These are phyloP conservation scores for Eulemur coronatus DNA, from an alignment of 2,797 vertebrate species.

Conservation along the genomic window DNA sequence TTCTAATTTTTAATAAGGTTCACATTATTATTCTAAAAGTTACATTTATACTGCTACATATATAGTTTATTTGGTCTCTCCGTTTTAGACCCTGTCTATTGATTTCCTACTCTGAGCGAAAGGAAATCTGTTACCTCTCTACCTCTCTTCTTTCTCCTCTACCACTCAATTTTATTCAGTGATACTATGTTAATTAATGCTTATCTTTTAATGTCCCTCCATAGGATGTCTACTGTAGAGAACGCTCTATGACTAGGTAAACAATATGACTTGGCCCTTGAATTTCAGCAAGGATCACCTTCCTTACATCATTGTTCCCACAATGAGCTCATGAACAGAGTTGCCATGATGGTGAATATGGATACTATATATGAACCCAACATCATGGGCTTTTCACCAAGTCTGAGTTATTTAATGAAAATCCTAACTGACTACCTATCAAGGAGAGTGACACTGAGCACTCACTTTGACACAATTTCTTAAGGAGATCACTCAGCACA, in stretches of 20 bases:
- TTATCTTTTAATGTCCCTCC: not conserved
- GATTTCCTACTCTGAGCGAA: no score
- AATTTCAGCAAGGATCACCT: not conserved
- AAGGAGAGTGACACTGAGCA: not conserved
- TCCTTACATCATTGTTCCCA: not conserved
- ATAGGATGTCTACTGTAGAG: not conserved
- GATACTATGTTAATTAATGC: no score
- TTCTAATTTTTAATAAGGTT: no score
- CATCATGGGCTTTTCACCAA: not conserved
- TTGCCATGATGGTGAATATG: not conserved
- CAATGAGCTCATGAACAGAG: not conserved
- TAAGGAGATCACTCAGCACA: not conserved
- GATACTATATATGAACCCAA: not conserved
- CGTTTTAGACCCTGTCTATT: no score
- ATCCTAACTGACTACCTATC: not conserved
- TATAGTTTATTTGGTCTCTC: no score
- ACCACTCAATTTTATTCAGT: no score
- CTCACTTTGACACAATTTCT: not conserved
- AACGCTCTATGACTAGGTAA: not conserved
- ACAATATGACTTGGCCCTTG: not conserved
- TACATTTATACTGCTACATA: no score
- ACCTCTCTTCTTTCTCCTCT: no score
- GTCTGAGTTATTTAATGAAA: not conserved
- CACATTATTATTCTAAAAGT: no score
- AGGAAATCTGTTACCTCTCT: no score